Evolutionary conservation across 2,888 invertebrate species (phyloP).

Genomic region (Oscheius sp.): DNA sequence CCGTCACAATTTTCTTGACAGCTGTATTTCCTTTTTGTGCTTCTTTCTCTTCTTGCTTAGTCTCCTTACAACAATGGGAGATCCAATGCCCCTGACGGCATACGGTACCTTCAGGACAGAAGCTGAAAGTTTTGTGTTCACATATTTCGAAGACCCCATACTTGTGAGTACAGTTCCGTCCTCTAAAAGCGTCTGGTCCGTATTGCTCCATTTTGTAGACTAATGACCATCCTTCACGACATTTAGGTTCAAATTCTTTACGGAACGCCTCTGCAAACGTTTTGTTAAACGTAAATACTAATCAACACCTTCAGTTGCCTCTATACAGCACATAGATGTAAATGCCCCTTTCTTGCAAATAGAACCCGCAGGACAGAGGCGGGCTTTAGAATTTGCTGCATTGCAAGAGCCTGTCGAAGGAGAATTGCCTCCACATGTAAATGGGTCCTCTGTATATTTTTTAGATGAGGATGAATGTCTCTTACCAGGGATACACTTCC

Average conservation of each 20-base stretch:
- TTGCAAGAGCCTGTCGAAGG: neutral
- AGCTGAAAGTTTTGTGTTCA: neutral
- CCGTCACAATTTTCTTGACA: no score
- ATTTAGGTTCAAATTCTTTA: neutral
- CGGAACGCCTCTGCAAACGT: neutral
- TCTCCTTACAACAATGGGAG: neutral
- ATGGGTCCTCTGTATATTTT: conserved; percentile 18
- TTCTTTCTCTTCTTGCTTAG: no score
- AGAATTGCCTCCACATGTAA: neutral
- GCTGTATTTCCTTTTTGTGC: no score
- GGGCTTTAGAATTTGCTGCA: neutral
- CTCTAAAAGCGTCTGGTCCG: neutral
- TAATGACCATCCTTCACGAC: neutral
- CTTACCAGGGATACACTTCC: neutral
- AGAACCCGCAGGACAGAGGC: neutral
- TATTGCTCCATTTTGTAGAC: neutral
- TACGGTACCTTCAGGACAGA: neutral
- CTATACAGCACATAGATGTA: neutral
- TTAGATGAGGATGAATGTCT: conserved; percentile 64
- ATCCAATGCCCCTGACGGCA: neutral
- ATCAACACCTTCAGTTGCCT: neutral
- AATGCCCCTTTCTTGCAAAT: neutral
- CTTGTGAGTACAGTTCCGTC: neutral
- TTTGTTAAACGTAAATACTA: neutral
- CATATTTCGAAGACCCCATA: neutral